Base-by-base conservation (phyloP, 2,113 vertebrate genomes). In the Phrynocephalus versicolor region DNA sequence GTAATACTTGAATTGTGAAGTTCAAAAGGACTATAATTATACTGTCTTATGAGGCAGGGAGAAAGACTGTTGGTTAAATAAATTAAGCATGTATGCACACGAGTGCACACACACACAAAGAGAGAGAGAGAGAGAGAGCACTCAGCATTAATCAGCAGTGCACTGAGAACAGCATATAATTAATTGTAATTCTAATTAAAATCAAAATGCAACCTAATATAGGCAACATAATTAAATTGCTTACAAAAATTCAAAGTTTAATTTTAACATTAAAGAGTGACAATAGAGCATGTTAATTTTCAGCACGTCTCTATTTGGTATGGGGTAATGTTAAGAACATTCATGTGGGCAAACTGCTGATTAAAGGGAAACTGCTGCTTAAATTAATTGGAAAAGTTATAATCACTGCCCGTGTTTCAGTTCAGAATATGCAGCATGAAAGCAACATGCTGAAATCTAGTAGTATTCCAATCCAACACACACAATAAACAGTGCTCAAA, bases 181-280 rank as follows among this genome's bases (percentile, higher is more conserved):
- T 85, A 89, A 87, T 90, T 91, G 15, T 85, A 88, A 87, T 79
- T 89, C n/a, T 82, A 90, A 91, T 84, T 84, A 88, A 93, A 91
- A 60, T n/a, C 88, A 89, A 93, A 88, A 70, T 62, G 88, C 73
- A 72, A 88, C 85, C 77, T 65, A 81, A 86, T 57, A 2, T 60
- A 92, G 80, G 45, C 12, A 89, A 85, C 2, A n/a, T 60, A 90
- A 92, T 92, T 90, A 90, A 83, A 89, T 45, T 90, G 16, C 9
- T 92, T 80, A 55, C 15, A 85, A 93, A 91, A 92, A 83, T 70
- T 45, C n/a, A 79, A 84, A 45, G 45, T 83, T 91, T 85, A 93
- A 41, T 86, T 90, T 89, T 39, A 91, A 85, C 3, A 84, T 86
- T 92, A 86, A 45, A 64, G 83, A 94, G 91, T 78, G 0, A 65